phyloP scores from a whole-genome alignment of 2,888 invertebrate genomes.

The Cistogaster globosa region DNA sequence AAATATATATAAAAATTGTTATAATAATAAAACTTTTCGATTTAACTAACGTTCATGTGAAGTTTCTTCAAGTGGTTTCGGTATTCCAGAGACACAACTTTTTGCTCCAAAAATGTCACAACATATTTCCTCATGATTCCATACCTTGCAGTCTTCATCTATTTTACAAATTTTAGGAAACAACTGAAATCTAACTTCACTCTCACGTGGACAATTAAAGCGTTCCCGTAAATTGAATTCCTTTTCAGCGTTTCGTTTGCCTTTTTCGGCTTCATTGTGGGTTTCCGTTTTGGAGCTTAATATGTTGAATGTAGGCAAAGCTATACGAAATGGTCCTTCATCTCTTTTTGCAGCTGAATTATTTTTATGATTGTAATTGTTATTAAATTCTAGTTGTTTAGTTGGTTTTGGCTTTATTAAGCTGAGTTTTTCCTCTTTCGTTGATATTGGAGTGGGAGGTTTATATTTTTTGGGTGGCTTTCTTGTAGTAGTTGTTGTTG shows the following conservation, averaged over 20 bases:
- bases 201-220: conserved; percentile 83
- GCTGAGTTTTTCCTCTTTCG: conserved; percentile 68
- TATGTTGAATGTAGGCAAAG: conserved; percentile 77
- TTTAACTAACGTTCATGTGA: conserved; percentile 79
- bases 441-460: conserved; percentile 46
- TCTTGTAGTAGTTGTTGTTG: conserved; percentile 62
- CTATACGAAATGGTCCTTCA: conserved; percentile 80
- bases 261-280: conserved; percentile 77
- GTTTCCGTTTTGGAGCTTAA: conserved; percentile 57
- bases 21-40: not conserved
- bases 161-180: conserved; percentile 81
- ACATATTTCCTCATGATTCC: conserved; percentile 81
- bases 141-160: conserved; percentile 80
- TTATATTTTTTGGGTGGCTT: conserved; percentile 74
- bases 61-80: conserved; percentile 84
- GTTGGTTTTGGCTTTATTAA: conserved; percentile 60
- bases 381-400: conserved; percentile 12
- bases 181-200: conserved; percentile 82
- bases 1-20: conserved; percentile 48
- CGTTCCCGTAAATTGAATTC: conserved; percentile 75
- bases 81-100: conserved; percentile 86
- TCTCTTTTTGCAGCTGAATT: conserved; percentile 30
- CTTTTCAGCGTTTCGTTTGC: conserved; percentile 78
- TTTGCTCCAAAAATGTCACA: conserved; percentile 83
- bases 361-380: not conserved